phyloP scores from a whole-genome alignment of 2,797 vertebrate genomes.

The Poeciliopsis gracilis region DNA sequence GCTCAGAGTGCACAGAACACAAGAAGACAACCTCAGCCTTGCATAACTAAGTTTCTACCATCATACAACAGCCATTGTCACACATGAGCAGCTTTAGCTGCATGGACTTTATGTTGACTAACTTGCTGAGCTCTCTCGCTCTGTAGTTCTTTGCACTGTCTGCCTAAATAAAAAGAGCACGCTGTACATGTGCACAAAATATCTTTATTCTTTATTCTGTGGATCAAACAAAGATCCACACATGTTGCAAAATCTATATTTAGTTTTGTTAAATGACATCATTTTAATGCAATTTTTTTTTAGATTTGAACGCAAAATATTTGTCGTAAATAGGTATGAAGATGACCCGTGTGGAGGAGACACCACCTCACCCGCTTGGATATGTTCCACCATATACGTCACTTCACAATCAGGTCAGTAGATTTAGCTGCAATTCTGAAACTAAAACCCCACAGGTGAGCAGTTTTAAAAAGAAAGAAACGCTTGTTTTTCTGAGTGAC shows the following conservation, averaged over 20 bases:
- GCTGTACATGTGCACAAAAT: conserved; percentile 8
- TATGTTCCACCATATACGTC: conserved; percentile 85
- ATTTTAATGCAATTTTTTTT: too few species aligned
- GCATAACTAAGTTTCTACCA: conserved; percentile 56
- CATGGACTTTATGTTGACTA: conserved; percentile 8
- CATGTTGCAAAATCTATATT: background rate
- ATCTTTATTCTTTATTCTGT: conserved; percentile 9
- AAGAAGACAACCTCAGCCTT: conserved; percentile 58
- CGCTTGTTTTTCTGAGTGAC: background rate
- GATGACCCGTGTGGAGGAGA: conserved; percentile 85
- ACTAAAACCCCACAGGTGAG: background rate
- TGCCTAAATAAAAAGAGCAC: conserved; percentile 22
- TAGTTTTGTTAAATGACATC: background rate
- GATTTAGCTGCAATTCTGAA: conserved; percentile 3
- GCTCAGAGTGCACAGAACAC: conserved; percentile 64
- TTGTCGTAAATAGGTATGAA: conserved; percentile 83
- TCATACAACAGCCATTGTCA: conserved; percentile 44
- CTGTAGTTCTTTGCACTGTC: conserved; percentile 15
- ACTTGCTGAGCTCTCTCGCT: conserved; percentile 3
- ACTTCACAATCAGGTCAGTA: conserved; percentile 87
- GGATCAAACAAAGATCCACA: background rate
- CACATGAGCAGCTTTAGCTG: conserved; percentile 30
- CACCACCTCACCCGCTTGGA: conserved; percentile 76
- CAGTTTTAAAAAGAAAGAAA: background rate
- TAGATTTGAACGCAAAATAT: background rate